Percentiles rank a stretch among this genome's conserved stretches.
These are phyloP conservation scores for Ispidina lecontei DNA, from an alignment of 2,797 vertebrate species.

Conservation along the genomic window DNA sequence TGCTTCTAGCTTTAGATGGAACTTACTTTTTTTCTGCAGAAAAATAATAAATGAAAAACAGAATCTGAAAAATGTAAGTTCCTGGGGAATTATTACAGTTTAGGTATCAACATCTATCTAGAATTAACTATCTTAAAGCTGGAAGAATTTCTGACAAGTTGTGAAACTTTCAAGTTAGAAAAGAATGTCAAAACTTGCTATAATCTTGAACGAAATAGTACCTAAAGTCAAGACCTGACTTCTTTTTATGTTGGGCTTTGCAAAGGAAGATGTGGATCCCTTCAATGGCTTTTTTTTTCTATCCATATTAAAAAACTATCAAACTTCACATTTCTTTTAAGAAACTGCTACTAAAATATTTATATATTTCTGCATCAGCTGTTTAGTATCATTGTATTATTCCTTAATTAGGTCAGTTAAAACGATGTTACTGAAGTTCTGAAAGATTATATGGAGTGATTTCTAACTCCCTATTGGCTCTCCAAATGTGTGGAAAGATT, in stretches of 20 bases:
- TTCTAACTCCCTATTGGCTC: background rate
- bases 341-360: background rate
- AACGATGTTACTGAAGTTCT: background rate
- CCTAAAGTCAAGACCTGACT: background rate
- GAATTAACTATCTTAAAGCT: background rate
- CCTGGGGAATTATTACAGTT: background rate
- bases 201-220: background rate
- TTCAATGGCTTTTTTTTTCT: background rate
- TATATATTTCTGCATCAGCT: background rate
- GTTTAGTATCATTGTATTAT: background rate
- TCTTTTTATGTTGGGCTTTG: background rate
- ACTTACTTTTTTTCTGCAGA: background rate
- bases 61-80: background rate
- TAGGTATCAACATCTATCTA: background rate
- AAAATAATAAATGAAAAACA: background rate
- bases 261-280: background rate
- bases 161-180: background rate
- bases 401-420: conserved; percentile 1
- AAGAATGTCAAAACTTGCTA: background rate
- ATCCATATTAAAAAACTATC: background rate
- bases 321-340: background rate
- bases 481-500: background rate
- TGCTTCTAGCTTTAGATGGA: background rate
- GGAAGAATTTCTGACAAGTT: background rate
- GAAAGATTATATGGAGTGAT: background rate